Base-by-base conservation (phyloP, 1,140 invertebrate species). In the Octopus bimaculoides region DNA sequence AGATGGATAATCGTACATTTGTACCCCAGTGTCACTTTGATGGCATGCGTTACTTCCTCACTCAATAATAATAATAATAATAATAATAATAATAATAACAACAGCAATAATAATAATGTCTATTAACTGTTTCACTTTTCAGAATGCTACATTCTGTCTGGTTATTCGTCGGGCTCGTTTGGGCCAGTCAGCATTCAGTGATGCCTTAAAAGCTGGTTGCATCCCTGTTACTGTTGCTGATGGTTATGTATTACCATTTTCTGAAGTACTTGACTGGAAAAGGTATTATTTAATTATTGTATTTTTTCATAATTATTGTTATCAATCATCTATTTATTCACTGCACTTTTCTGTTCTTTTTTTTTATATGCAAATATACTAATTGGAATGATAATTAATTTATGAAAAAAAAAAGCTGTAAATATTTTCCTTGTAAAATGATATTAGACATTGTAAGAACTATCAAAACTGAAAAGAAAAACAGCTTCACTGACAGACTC, bases 71-170 rank as follows among this genome's bases (percentile, higher is more conserved):
- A 41, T 41, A 41, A 41, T 41, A 41, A 41, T 41, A 41, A n/a
- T n/a, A n/a, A n/a, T n/a, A n/a, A n/a, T n/a, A 41, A 0, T 41
- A 41, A 41, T 41, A 41, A 41, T 41, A 41, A 41, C 3, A 41
- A 3, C 0, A 41, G 3, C 26, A 41, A 41, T 3, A 41, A 41
- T 41, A 41, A 41, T 41, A 41, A 41, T 41, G 26, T 41, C 3
- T 41, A 41, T 41, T 41, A 41, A 41, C 26, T 41, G 26, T 41
- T 41, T 41, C 26, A 41, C 26, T 41, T 91, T 99, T 84, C 93
- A 95, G 90, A 98, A 99, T 89, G 96, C 97, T 6, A 99, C 97
- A 73, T 99, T 99, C 91, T 99, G 98, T 90, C 92, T 99, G 87
- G 97, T 99, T 80, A 96, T 98, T 17, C 92, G 98, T 85, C 98